Evolutionary conservation across 2,113 vertebrate genomes (phyloP), one percentile per base, ranked within the genome.

Genomic region (human (Homo sapiens)): DNA sequence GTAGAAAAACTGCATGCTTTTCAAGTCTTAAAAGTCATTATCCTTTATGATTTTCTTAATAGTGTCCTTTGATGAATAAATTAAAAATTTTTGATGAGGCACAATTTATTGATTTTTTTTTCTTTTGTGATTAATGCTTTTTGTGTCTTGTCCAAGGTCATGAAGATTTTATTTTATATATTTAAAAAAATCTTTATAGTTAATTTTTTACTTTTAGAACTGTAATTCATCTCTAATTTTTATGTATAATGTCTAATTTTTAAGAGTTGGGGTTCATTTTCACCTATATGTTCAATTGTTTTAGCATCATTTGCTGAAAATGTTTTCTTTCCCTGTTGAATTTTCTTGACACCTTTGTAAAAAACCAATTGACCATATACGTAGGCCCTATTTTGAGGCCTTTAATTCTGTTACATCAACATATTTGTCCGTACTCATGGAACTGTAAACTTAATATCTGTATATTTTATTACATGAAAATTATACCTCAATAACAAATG

Each of bases 1-100:
- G 6, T 83, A 43, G 64, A 48, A 79, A 55, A 76, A 13, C 30
- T 9, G 27, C n/a, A n/a, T 85, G 70, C n/a, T 89, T 97, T 38
- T 87, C 50, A 95, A 80, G 30, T 95, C 84, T 92, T 30, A 68
- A 94, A 92, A 70, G 18, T 59, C 22, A 79, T 88, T 93, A 32
- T 88, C 55, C 8, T 68, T 83, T 90, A 84, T 80, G 32, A 75
- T 89, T 91, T 87, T 79, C 79, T 70, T 90, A 78, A n/a, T 55
- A 78, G 43, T 82, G n/a, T 90, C 66, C 35, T 90, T 96, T 83
- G 40, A 88, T 45, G 52, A 64, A 0, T 86, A 80, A 38, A 81
- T 96, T 48, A 81, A 97, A 85, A 83, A 0, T 0, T 78, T 97
- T 87, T 76, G 45, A 43, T 70, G 48, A 82, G 30, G 68, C 22